Evolutionary conservation across 1,140 invertebrate genomes (phyloP).

Genomic region (Contarinia nasturtii): DNA sequence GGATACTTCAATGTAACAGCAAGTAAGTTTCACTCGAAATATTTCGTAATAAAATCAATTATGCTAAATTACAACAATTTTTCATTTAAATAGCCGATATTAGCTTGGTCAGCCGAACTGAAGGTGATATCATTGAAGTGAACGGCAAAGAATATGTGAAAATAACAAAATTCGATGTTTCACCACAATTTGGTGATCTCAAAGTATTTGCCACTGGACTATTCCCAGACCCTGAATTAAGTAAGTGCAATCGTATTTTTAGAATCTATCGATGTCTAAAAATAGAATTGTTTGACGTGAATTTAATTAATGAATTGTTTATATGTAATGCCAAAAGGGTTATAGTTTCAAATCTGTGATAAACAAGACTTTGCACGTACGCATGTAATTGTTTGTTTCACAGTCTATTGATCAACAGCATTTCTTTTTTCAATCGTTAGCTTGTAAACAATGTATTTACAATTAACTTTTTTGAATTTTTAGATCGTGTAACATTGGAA

Average conservation of each 20-base stretch:
- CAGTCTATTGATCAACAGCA: too few relatives aligned
- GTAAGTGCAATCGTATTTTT: conserved; percentile 8
- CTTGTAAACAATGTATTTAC: not conserved
- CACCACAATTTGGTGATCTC: conserved; percentile 18
- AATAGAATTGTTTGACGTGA: not conserved
- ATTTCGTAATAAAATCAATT: not conserved
- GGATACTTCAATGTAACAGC: conserved; percentile 20
- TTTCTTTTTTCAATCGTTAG: too few relatives aligned
- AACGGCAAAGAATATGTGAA: conserved; percentile 18
- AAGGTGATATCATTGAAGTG: conserved; percentile 16
- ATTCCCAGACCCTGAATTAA: conserved; percentile 18
- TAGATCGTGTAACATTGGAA: conserved; percentile 19
- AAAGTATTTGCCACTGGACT: conserved; percentile 17
- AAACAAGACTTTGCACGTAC: too few relatives aligned
- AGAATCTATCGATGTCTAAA: not conserved
- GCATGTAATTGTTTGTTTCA: too few relatives aligned
- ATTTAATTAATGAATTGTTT: too few relatives aligned
- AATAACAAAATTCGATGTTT: conserved; percentile 14
- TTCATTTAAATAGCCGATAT: conserved; percentile 9
- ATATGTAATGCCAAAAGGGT: too few relatives aligned
- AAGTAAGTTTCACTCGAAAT: conserved; percentile 9
- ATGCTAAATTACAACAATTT: not conserved
- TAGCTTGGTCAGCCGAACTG: conserved; percentile 10
- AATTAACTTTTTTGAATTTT: not conserved
- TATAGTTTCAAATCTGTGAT: not conserved